phyloP scores from a whole-genome alignment of 2,113 vertebrate genomes.

The Crotalus helleri region DNA sequence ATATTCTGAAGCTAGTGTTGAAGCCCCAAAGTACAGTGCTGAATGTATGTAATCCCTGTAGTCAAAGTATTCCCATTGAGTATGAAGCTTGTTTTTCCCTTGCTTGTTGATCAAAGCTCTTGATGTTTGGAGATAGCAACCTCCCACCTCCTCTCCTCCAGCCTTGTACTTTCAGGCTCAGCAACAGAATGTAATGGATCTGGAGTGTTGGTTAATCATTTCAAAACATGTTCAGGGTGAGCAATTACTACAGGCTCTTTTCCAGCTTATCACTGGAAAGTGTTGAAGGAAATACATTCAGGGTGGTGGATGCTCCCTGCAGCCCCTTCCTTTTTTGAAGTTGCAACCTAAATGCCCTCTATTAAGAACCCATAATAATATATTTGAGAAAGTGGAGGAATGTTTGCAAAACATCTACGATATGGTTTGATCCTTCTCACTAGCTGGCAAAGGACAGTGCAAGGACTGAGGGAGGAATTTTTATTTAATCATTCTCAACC shows the following conservation, averaged over 20 bases:
- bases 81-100: not conserved
- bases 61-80: not conserved
- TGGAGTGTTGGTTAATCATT: slow-evolving; percentile 6
- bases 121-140: not conserved
- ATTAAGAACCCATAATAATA: not conserved
- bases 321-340: not conserved
- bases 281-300: not conserved
- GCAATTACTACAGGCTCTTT: not conserved
- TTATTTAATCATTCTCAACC: not conserved
- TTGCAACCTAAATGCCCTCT: not conserved
- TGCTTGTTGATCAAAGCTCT: slow-evolving; percentile 18
- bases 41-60: not conserved
- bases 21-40: not conserved
- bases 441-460: not conserved
- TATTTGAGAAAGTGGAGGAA: not conserved
- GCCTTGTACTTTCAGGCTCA: not conserved
- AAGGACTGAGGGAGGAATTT: not conserved
- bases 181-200: not conserved
- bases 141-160: slow-evolving; percentile 1
- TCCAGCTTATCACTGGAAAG: slow-evolving; percentile 5
- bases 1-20: not conserved
- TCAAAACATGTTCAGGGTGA: not conserved
- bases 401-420: not conserved
- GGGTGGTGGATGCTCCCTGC: not conserved
- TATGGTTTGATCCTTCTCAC: not conserved